A percentile compares a stretch with the other conserved stretches of the same genome.
Evolutionary conservation across 2,888 invertebrate genomes (phyloP).

Genomic region (Chrysopilus asiliformis): DNA sequence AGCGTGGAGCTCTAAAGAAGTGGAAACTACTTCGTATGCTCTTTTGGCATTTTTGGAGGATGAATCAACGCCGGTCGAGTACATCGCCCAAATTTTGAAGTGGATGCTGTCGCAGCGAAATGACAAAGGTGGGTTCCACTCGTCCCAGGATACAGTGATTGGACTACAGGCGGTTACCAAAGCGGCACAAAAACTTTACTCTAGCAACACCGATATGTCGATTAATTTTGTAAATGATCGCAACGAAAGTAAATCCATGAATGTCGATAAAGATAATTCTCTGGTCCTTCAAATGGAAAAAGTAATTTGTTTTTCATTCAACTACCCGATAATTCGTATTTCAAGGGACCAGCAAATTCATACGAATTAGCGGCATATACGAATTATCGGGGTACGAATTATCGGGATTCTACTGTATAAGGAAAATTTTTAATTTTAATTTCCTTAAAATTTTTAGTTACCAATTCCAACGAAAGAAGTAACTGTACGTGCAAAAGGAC

Average conservation of each 20-base stretch:
- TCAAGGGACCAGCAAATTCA: no score
- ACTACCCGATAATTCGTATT: no score
- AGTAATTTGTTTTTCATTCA: slow-evolving; percentile 33
- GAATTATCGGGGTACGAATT: no score
- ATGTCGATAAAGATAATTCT: slow-evolving; percentile 55
- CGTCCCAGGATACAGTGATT: slow-evolving; percentile 68
- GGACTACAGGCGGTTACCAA: slow-evolving; percentile 49
- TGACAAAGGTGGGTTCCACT: slow-evolving; percentile 55
- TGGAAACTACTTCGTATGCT: slow-evolving; percentile 67
- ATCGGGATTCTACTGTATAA: no score
- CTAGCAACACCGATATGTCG: slow-evolving; percentile 32
- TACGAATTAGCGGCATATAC: no score
- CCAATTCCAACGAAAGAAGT: slow-evolving; percentile 39
- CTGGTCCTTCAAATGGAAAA: slow-evolving; percentile 63
- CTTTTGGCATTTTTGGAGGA: slow-evolving; percentile 54
- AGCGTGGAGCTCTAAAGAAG: slow-evolving; percentile 38
- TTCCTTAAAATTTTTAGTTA: no score
- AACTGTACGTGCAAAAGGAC: slow-evolving; percentile 57
- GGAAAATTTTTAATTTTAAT: background rate
- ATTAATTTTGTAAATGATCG: slow-evolving; percentile 31
- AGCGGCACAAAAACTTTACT: slow-evolving; percentile 35
- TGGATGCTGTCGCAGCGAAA: slow-evolving; percentile 60
- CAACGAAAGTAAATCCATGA: slow-evolving; percentile 35
- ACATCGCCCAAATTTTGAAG: no score
- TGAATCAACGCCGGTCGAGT: slow-evolving; percentile 38